These are phyloP conservation scores for Lasioglossum oenotherae DNA, from an alignment of 2,888 invertebrate genomes.

Conservation along the genomic window DNA sequence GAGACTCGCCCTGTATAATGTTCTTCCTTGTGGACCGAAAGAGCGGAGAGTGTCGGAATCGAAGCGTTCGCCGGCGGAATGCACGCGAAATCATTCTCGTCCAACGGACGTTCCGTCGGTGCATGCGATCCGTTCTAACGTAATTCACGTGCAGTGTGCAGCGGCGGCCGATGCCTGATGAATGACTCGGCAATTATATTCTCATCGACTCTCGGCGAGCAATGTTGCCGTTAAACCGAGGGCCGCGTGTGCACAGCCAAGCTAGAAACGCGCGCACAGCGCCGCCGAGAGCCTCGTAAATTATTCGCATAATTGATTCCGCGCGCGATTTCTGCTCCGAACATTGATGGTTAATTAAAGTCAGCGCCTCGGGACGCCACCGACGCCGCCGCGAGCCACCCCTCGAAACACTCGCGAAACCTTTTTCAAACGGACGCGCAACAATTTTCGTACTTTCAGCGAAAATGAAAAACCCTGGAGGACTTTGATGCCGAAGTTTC, in stretches of 20 bases:
- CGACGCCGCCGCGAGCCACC: background rate
- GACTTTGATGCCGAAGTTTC: background rate
- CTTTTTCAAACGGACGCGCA: background rate
- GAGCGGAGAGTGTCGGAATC: background rate
- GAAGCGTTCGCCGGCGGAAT: background rate
- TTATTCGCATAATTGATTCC: slow-evolving; percentile 55
- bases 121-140: slow-evolving; percentile 63
- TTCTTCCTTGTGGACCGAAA: background rate
- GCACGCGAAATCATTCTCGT: slow-evolving; percentile 43
- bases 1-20: background rate
- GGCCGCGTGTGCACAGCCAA: slow-evolving; percentile 20
- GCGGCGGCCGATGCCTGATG: slow-evolving; percentile 72
- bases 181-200: slow-evolving; percentile 78
- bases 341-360: slow-evolving; percentile 24
- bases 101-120: slow-evolving; percentile 43
- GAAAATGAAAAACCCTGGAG: background rate
- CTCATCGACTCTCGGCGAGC: slow-evolving; percentile 64
- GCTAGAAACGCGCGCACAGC: slow-evolving; percentile 25
- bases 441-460: background rate
- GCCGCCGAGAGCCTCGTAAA: slow-evolving; percentile 32
- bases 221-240: slow-evolving; percentile 51
- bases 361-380: background rate
- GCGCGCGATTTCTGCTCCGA: slow-evolving; percentile 18
- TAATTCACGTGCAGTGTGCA: slow-evolving; percentile 67
- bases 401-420: slow-evolving; percentile 7